A percentile compares a stretch with the other conserved stretches of the same genome.
These are phyloP conservation scores for Neostethus bicornis DNA, from an alignment of 2,797 vertebrate species.

Conservation along the genomic window DNA sequence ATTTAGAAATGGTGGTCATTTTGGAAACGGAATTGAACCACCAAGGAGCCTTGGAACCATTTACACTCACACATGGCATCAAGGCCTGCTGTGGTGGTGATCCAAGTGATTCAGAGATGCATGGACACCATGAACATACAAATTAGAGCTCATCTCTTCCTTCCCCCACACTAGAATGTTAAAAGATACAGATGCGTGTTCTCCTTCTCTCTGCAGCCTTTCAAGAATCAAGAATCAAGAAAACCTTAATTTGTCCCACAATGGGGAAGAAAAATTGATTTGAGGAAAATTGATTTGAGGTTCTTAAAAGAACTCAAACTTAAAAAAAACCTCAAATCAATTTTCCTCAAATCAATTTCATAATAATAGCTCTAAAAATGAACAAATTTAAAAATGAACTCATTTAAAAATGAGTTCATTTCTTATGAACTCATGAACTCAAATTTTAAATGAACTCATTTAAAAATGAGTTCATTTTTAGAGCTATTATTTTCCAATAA, in stretches of 20 bases:
- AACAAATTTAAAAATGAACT: too few species aligned
- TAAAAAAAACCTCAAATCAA: too few species aligned
- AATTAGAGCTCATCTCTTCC: conserved; percentile 80
- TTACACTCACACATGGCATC: conserved; percentile 83
- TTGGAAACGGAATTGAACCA: conserved; percentile 74
- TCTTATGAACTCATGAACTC: too few species aligned
- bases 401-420: conserved; percentile 80
- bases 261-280: conserved; percentile 83
- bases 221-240: too few species aligned
- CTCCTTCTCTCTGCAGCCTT: conserved; percentile 64
- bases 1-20: conserved; percentile 81
- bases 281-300: too few species aligned
- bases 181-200: conserved; percentile 60
- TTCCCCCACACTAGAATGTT: conserved; percentile 65
- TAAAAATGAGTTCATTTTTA: conserved; percentile 81
- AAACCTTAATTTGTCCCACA: too few species aligned
- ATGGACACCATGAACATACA: conserved; percentile 77
- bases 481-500: conserved; percentile 83
- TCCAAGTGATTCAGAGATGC: conserved; percentile 77
- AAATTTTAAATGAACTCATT: too few species aligned
- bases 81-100: conserved; percentile 78
- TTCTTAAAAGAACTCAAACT: too few species aligned
- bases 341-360: conserved; percentile 87
- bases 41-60: conserved; percentile 77
- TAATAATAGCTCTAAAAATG: too few species aligned